Conservation (phyloP, 2,113 vertebrate species). For the Cyprinodon brontotheroides region DNA sequence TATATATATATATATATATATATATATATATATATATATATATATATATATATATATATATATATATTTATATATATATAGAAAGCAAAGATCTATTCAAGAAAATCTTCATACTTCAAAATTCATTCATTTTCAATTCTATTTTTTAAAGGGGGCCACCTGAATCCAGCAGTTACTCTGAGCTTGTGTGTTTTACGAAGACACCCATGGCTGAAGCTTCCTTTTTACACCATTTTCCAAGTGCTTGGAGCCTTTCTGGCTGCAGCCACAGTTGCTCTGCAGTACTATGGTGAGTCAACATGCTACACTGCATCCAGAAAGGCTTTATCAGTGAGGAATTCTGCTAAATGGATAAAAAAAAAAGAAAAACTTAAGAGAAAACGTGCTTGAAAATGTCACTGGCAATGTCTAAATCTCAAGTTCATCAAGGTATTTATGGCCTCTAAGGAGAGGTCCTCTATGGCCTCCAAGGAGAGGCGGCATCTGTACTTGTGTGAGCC, state of each 20-base stretch:
- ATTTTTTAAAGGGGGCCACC: conserved; percentile 80
- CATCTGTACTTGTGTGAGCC: too few species aligned
- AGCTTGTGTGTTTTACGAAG: conserved; percentile 78
- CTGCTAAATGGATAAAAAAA: neutral
- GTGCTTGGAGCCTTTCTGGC: conserved; percentile 76
- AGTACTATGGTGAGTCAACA: conserved; percentile 82
- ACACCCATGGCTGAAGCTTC: conserved; percentile 84
- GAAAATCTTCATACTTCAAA: neutral
- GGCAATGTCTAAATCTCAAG: neutral
- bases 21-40: too few species aligned
- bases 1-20: too few species aligned
- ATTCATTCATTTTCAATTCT: neutral
- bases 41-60: too few species aligned
- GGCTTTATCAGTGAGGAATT: neutral
- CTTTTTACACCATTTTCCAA: conserved; percentile 80
- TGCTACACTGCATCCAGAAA: neutral
- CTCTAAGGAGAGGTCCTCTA: too few species aligned
- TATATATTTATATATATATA: too few species aligned
- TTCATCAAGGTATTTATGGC: too few species aligned
- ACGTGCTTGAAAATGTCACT: neutral
- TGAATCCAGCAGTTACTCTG: conserved; percentile 87
- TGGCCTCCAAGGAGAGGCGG: too few species aligned
- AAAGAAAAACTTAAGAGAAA: neutral
- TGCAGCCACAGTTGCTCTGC: conserved; percentile 71
- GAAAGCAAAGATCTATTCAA: too few species aligned